Evolutionary conservation across 2,888 invertebrate genomes (phyloP), one percentile per base, ranked within the genome.

Genomic region (Meliscaeva auricollis): DNA sequence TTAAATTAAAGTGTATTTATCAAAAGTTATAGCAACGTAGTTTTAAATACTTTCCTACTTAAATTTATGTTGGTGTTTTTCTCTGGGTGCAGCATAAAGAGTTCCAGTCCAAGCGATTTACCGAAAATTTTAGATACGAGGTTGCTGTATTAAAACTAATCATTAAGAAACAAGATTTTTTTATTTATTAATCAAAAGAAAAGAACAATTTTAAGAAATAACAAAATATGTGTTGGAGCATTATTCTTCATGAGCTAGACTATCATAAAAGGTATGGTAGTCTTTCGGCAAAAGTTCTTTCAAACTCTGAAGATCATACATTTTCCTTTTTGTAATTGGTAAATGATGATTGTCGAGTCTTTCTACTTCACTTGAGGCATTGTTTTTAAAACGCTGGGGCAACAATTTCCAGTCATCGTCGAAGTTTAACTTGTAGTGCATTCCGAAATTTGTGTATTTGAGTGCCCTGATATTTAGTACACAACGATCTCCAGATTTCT

Each of bases 401-500:
- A 54, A 69, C 41, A 54, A 54, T 44, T 41, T 30, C 41, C 44
- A 54, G 54, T 44, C 54, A 69, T 41, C 6, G 41, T 69, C 30
- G 44, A 54, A 69, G 50, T 66, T 66, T 50, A 50, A 35, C 30
- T 38, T 38, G 35, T 9, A 38, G 35, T 38, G 8, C 13, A 48
- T 38, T 66, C 66, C 66, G 8, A 50, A 35, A 20, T 48, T 9
- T 20, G 66, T 50, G 50, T 66, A 66, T 50, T 66, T 66, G 35
- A 66, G 15, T 32, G 66, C 66, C 50, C 17, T 64, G 15, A 48
- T 46, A 64, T 38, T 38, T 38, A 38, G 44, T n/a, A 62, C 62
- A 62, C 62, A 64, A 46, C 32, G 64, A 48, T 48, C 64, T 38
- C 64, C 64, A 62, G 62, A 22, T 62, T 62, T 44, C 44, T 62